A percentile compares a stretch with the other conserved stretches of the same genome.
Conservation (phyloP, 2,113 vertebrate species). For the Proteles cristata region DNA sequence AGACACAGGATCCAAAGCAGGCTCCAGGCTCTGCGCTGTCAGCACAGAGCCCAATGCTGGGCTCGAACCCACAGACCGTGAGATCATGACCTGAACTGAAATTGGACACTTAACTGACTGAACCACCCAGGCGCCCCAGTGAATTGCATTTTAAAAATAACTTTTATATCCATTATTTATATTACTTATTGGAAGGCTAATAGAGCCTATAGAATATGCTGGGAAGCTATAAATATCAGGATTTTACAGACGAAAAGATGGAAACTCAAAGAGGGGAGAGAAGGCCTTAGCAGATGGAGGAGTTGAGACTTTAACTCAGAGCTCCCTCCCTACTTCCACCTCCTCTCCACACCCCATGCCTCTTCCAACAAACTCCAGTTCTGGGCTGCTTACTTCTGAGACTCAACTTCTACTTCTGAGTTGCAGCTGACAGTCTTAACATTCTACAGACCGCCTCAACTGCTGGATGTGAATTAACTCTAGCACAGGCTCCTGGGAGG, state of each 20-base stretch:
- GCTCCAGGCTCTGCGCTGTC: too few relatives aligned
- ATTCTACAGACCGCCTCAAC: background rate
- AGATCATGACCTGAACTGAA: too few relatives aligned
- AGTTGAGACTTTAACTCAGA: background rate
- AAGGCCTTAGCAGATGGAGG: background rate
- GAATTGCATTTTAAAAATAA: constrained; percentile 26
- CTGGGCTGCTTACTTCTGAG: background rate
- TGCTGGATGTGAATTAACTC: constrained; percentile 47
- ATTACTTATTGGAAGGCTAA: background rate
- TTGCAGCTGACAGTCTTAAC: constrained; percentile 35
- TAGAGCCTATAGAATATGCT: background rate
- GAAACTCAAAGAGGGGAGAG: background rate
- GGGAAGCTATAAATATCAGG: background rate
- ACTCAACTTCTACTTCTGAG: background rate
- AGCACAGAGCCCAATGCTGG: too few relatives aligned
- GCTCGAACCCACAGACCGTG: too few relatives aligned
- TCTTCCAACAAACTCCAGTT: background rate
- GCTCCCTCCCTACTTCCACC: background rate
- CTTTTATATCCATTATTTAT: constrained; percentile 8
- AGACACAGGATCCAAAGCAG: too few relatives aligned
- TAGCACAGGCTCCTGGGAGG: constrained; percentile 29
- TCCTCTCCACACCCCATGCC: accelerated
- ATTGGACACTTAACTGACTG: too few relatives aligned
- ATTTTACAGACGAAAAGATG: background rate
- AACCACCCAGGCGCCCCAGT: background rate